Percentiles rank a stretch among this genome's conserved stretches.
phyloP scores from a whole-genome alignment of 92 coral and sea anemone genomes.

The Palythoa grandis region DNA sequence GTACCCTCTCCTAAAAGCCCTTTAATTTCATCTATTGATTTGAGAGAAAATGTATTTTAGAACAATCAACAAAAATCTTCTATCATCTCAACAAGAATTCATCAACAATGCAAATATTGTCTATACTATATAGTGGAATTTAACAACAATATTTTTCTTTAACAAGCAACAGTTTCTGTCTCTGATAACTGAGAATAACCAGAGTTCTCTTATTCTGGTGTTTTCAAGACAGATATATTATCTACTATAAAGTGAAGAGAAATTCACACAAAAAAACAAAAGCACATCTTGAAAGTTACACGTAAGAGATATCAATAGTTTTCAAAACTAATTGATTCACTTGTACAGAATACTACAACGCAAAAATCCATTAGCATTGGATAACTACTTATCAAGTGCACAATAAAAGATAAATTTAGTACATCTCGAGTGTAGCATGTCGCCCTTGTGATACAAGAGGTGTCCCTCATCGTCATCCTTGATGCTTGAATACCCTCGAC shows the following conservation, averaged over 20 bases:
- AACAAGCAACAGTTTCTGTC: constrained; percentile 14
- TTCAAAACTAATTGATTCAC: neutral
- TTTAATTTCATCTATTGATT: constrained; percentile 79
- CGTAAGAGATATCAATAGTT: neutral
- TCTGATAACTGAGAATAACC: neutral
- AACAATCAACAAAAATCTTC: neutral
- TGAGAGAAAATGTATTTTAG: constrained; percentile 32
- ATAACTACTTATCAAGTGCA: constrained; percentile 64
- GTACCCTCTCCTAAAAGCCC: constrained; percentile 96
- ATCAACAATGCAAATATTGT: neutral
- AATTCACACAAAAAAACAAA: neutral
- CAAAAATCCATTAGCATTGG: constrained; percentile 13
- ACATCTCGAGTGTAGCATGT: constrained; percentile 99
- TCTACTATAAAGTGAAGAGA: neutral
- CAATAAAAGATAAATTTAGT: constrained; percentile 75
- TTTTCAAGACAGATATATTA: constrained; percentile 1
- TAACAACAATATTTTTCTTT: neutral
- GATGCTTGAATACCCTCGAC: constrained; percentile 81
- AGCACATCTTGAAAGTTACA: neutral
- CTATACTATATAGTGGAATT: neutral
- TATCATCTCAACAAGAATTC: neutral
- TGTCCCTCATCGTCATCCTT: constrained; percentile 99
- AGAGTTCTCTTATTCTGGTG: neutral
- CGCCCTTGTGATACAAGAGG: constrained; percentile 93
- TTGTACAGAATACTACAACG: neutral